These are phyloP conservation scores for Eonycteris spelaea DNA, from an alignment of 2,113 vertebrate genomes.

Conservation along the genomic window DNA sequence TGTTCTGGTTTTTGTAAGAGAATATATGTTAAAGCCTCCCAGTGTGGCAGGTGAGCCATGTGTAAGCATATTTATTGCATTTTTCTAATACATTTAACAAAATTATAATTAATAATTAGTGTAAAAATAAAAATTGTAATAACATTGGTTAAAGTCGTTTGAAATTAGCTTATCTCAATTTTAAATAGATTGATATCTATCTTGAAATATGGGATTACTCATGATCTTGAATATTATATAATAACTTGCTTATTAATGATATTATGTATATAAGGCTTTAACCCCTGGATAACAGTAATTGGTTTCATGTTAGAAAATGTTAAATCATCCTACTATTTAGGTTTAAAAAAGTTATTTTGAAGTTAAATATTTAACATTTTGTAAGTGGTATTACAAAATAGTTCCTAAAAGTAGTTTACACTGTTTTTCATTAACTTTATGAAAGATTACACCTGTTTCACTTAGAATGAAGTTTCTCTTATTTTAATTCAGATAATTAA, in stretches of 20 bases:
- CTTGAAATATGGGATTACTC: background rate
- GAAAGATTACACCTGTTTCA: background rate
- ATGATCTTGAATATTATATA: background rate
- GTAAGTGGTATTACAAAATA: conserved; percentile 12
- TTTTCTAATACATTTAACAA: background rate
- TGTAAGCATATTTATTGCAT: background rate
- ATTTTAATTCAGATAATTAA: conserved; percentile 8
- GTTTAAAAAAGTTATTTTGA: conserved; percentile 1
- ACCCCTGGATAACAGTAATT: background rate
- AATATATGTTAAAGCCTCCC: background rate
- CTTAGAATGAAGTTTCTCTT: conserved; percentile 26
- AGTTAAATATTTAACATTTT: background rate
- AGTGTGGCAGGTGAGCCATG: background rate
- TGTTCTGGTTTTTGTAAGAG: background rate
- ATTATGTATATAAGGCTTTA: background rate
- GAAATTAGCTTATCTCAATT: conserved; percentile 15
- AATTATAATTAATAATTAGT: conserved; percentile 20
- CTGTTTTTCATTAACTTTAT: conserved; percentile 24
- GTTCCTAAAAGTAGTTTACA: background rate
- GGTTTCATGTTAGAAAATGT: background rate
- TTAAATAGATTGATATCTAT: background rate
- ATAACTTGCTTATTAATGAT: background rate
- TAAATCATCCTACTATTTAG: background rate
- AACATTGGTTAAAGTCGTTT: background rate
- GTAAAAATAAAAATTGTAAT: background rate